Evolutionary conservation across 1,140 invertebrate genomes (phyloP).

Genomic region (Cotesia vestalis): DNA sequence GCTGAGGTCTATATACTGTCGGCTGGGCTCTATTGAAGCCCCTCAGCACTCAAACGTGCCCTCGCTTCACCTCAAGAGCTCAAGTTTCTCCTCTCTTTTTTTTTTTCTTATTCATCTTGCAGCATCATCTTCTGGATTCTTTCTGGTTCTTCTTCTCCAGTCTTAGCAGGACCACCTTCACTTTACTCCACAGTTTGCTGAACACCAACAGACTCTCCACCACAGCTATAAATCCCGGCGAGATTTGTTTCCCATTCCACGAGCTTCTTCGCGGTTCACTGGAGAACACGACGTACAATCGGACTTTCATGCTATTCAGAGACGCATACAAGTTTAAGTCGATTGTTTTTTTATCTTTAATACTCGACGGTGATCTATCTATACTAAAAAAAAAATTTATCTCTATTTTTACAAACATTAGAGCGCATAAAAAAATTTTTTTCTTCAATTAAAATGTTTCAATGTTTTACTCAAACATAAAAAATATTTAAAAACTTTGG

Average conservation of each 20-base stretch:
- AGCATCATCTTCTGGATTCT: background rate
- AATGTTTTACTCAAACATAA: too few relatives aligned
- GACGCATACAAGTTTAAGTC: conserved; percentile 4
- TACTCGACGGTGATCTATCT: background rate
- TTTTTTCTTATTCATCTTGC: conserved; percentile 11
- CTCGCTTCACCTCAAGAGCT: background rate
- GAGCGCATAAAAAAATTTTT: too few relatives aligned
- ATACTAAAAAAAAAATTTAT: background rate
- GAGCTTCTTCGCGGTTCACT: conserved; percentile 15
- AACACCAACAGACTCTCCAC: background rate
- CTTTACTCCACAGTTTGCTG: conserved; percentile 1
- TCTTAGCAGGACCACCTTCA: conserved; percentile 16
- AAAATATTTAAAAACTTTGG: too few relatives aligned
- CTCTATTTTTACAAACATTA: too few relatives aligned
- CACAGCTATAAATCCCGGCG: conserved; percentile 3
- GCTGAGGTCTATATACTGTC: conserved; percentile 36
- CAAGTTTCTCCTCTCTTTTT: conserved; percentile 9
- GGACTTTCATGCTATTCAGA: conserved; percentile 25
- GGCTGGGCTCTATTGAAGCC: conserved; percentile 41
- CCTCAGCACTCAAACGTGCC: conserved; percentile 25
- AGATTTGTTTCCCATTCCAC: conserved; percentile 23
- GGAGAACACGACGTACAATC: conserved; percentile 15
- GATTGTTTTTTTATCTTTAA: conserved; percentile 8
- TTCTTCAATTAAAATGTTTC: too few relatives aligned
- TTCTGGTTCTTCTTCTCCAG: conserved; percentile 13